Conservation (phyloP, 2,797 vertebrate species). For the Falco columbarius region DNA sequence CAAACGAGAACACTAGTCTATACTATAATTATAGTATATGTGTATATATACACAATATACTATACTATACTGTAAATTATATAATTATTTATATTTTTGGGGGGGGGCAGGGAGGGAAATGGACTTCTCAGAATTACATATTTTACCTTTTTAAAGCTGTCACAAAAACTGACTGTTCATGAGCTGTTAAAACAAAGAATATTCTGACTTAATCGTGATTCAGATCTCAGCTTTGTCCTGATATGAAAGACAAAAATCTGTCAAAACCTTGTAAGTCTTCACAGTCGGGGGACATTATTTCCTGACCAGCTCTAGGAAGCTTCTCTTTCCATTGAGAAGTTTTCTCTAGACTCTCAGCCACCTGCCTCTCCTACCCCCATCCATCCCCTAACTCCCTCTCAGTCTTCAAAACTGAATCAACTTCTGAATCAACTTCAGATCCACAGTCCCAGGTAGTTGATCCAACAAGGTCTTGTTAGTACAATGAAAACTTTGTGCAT, state of each 20-base stretch:
- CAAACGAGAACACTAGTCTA: neutral
- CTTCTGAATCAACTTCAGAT: neutral
- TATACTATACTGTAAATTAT: too few species aligned
- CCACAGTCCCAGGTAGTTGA: neutral
- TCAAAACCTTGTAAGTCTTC: neutral
- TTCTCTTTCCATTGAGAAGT: neutral
- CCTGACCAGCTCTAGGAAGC: neutral
- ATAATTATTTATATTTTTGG: too few species aligned
- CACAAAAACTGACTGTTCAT: neutral
- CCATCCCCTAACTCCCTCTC: neutral
- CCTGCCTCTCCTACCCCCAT: neutral
- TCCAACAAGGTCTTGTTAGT: neutral
- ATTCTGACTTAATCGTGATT: neutral
- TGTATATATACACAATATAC: too few species aligned
- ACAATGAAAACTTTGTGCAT: neutral
- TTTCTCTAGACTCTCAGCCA: neutral
- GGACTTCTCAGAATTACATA: neutral
- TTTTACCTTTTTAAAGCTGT: neutral
- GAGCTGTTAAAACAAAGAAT: neutral
- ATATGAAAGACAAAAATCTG: neutral
- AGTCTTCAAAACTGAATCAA: neutral
- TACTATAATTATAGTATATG: too few species aligned
- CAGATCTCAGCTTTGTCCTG: neutral
- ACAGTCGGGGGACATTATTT: neutral
- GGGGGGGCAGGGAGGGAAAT: accelerated